Evolutionary conservation across 2,797 vertebrate species (phyloP).

Genomic region (Neosilurus hyrtlii): DNA sequence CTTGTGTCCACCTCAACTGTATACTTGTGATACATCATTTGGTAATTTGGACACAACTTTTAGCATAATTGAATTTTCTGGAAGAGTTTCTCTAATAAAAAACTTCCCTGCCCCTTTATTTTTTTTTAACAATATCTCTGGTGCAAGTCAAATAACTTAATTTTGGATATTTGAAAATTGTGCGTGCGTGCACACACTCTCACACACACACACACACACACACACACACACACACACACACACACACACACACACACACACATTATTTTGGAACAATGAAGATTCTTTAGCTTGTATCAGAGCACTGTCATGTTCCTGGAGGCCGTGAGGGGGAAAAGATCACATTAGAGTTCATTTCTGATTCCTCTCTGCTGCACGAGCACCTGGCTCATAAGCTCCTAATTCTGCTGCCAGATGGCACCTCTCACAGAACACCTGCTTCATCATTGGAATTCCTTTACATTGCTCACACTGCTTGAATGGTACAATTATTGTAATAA

Average conservation of each 20-base stretch:
- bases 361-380: conserved; percentile 59
- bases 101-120: background rate
- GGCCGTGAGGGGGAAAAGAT: conserved; percentile 53
- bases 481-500: conserved; percentile 59
- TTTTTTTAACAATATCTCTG: background rate
- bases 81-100: background rate
- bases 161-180: background rate
- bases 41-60: too few relatives aligned
- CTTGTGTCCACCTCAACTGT: too few relatives aligned
- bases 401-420: conserved; percentile 69
- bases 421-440: conserved; percentile 69
- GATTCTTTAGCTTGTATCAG: conserved; percentile 45
- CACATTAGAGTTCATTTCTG: conserved; percentile 57
- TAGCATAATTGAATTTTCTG: too few relatives aligned
- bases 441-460: conserved; percentile 55
- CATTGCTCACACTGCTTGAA: conserved; percentile 48
- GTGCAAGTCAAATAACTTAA: background rate
- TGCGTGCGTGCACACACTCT: background rate
- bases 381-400: conserved; percentile 70
- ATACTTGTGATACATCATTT: too few relatives aligned
- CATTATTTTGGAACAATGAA: conserved; percentile 13
- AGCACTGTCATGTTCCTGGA: conserved; percentile 53
- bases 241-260: background rate
- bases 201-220: conserved; percentile 18
- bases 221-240: conserved; percentile 24